These are phyloP conservation scores for Malurus leucopterus DNA, from an alignment of 2,797 vertebrate genomes.

Conservation along the genomic window DNA sequence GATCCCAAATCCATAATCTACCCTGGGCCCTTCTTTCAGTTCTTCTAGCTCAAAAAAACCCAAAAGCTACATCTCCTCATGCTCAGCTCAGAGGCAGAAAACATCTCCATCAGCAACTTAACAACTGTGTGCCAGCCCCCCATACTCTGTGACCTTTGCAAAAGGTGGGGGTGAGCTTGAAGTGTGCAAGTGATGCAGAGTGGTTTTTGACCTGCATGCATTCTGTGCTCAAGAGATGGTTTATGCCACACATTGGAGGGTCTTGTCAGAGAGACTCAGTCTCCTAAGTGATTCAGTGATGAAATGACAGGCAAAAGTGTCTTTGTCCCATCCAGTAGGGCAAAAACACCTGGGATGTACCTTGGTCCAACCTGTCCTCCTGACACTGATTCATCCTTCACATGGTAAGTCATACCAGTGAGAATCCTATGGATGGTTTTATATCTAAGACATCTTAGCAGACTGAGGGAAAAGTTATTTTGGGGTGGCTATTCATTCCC, in stretches of 20 bases:
- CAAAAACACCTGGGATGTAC: background rate
- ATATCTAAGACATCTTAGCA: background rate
- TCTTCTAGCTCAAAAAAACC: background rate
- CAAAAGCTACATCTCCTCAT: background rate
- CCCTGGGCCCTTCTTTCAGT: background rate
- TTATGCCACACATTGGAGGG: background rate
- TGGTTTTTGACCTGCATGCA: background rate
- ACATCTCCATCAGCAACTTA: background rate
- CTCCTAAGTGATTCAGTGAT: background rate
- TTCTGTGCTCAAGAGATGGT: background rate
- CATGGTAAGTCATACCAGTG: background rate
- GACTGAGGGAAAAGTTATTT: background rate
- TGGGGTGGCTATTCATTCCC: background rate
- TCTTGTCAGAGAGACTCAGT: background rate
- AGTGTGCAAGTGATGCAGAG: background rate
- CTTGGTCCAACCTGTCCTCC: background rate
- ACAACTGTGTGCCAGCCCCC: background rate
- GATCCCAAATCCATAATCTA: background rate
- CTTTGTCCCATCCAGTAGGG: background rate
- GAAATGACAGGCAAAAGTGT: background rate
- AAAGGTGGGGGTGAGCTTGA: background rate
- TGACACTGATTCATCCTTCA: background rate
- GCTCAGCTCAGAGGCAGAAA: background rate
- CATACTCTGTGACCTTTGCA: background rate
- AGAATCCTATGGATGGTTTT: background rate